Evolutionary conservation across 92 coral and sea anemone genomes (phyloP), one percentile per base, ranked within the genome.

Genomic region (Pocillopora meandrina): DNA sequence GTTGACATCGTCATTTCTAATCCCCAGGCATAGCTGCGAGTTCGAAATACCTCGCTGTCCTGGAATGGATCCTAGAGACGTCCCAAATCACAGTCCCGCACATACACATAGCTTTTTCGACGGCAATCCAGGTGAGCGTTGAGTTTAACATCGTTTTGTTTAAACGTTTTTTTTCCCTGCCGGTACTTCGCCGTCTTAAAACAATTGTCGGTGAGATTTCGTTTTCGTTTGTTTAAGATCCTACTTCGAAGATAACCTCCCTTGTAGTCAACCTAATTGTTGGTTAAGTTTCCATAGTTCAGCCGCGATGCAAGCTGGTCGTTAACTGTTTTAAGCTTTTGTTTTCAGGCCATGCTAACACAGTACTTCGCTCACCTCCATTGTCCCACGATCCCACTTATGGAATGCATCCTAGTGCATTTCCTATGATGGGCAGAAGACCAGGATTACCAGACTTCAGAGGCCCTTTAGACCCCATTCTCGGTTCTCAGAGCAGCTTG

Each of bases 31-130:
- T 88, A 89, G 87, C 81, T 84, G 80, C 90, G 86, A 80, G 90
- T 80, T 60, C 78, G 74, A 63, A 71, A 77, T 87, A 78, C 78
- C 83, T 87, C 81, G 63, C 82, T 75, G 63, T 82, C 68, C 87
- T 74, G 82, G 77, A 79, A 96, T 96, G 99, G 99, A 96, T 92
- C 99, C 95, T 20, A 87, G 96, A 84, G 99, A 96, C 81, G 97
- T 96, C 86, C 98, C 96, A 77, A 92, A 88, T 89, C 99, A 94
- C 88, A 96, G 99, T 88, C 99, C 99, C 71, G 98, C 93, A 82
- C 98, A 96, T 91, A 74, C 99, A 84, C 94, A 90, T 94, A 91
- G 92, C 86, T 96, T 94, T 95, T 96, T 94, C 88, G 99, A 96
- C 85, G 89, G 92, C 88, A 91, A 88, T 88, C 95, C 97, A 78